Conservation (phyloP, 2,888 invertebrate genomes). For the Emmelina monodactyla region DNA sequence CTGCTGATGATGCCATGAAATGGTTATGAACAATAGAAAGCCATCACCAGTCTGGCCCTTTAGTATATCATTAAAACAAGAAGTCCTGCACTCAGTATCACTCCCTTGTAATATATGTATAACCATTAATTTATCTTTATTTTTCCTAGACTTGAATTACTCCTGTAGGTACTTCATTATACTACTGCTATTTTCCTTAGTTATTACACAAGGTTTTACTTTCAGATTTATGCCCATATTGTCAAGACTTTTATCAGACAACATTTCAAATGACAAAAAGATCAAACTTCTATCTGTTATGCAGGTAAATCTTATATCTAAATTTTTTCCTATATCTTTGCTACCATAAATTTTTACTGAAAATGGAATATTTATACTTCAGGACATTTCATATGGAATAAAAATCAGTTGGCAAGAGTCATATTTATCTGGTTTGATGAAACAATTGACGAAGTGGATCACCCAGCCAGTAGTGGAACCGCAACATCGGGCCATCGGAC, state of each 20-base stretch:
- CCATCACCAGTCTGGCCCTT: no score
- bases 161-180: no score
- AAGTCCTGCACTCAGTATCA: no score
- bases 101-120: neutral
- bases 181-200: no score
- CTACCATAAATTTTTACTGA: no score
- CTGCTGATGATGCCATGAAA: no score
- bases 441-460: slow-evolving; percentile 73
- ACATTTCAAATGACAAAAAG: slow-evolving; percentile 70
- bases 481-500: slow-evolving; percentile 46
- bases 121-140: neutral
- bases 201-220: no score
- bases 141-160: neutral
- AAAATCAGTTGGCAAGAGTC: slow-evolving; percentile 84
- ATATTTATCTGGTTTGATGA: slow-evolving; percentile 72
- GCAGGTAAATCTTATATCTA: slow-evolving; percentile 46
- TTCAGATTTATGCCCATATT: slow-evolving; percentile 72
- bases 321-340: neutral
- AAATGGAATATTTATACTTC: slow-evolving; percentile 22
- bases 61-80: no score
- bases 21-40: no score
- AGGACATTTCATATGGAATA: slow-evolving; percentile 81
- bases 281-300: slow-evolving; percentile 69
- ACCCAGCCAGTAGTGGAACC: slow-evolving; percentile 50
- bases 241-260: slow-evolving; percentile 66